phyloP scores from a whole-genome alignment of 2,797 vertebrate species.

The Pseudomugil gertrudae region DNA sequence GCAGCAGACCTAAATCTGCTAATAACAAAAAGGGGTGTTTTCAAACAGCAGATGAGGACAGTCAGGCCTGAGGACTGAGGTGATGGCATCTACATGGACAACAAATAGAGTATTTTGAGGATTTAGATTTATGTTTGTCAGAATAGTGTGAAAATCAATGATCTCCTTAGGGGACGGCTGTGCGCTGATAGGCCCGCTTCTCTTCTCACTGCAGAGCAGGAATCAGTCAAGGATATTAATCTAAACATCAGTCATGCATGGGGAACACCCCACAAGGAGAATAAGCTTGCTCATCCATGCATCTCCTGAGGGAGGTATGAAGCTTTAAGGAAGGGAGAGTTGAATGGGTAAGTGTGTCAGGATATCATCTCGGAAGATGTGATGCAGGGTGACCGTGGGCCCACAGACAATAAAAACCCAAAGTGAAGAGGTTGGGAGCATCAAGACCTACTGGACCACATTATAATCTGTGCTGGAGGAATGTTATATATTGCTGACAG shows the following conservation, averaged over 20 bases:
- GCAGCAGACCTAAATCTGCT: conserved; percentile 7
- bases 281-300: conserved; percentile 76
- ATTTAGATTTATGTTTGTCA: conserved; percentile 59
- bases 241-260: conserved; percentile 82
- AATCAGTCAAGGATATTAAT: conserved; percentile 81
- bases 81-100: conserved; percentile 46
- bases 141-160: conserved; percentile 68
- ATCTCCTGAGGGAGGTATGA: conserved; percentile 60
- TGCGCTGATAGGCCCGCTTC: conserved; percentile 56
- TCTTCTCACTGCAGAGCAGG: conserved; percentile 58
- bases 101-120: conserved; percentile 55
- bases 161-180: conserved; percentile 56
- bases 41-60: conserved; percentile 24
- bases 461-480: conserved; percentile 52
- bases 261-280: conserved; percentile 80
- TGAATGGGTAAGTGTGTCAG: conserved; percentile 62
- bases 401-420: conserved; percentile 54
- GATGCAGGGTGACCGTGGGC: conserved; percentile 63
- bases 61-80: conserved; percentile 16
- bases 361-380: conserved; percentile 65
- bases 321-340: conserved; percentile 43
- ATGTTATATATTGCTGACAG: conserved; percentile 37
- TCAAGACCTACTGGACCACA: conserved; percentile 47
- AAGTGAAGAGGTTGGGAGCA: conserved; percentile 59
- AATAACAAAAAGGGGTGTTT: conserved; percentile 6